Base-by-base conservation (phyloP, 2,888 invertebrate species). In the Drosophila helvetica region DNA sequence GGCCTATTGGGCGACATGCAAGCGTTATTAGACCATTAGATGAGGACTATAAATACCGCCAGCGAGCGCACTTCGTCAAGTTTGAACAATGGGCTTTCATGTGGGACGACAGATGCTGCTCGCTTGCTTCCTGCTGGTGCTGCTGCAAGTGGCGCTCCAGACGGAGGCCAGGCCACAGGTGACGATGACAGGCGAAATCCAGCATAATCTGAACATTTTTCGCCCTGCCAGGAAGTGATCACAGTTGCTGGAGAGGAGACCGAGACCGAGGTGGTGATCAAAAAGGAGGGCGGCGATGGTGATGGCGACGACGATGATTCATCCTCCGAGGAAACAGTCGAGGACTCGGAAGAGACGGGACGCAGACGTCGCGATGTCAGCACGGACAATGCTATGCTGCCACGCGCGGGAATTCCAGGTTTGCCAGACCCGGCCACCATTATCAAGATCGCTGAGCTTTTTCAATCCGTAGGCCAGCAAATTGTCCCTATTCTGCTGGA, bases 381-480 rank as follows among this genome's bases (percentile, higher is more conserved):
- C 9, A 46, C 18, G 18, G 56, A 30, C 45, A 67, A 51, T n/a
- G 47, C 46, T 1, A 55, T 59, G 3, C 10, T 54, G 5, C 56
- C 60, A 10, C 75, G 73, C 50, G 64, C 75, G 10, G 76, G 46
- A 19, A 89, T 90, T 30, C 91, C 90, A 6, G 90, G 90, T 7
- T 69, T 90, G 58, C 91, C 90, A n/a, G 90, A 90, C 80, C 88
- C 91, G 8, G 79, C 87, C 3, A 85, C 89, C 4, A 87, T 91
- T 42, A 77, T 90, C 10, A 90, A 90, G 79, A 79, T 91, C 63
- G 90, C 79, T 3, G 89, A 91, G 72, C 87, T 91, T 55, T 77
- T 91, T 18, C 86, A 89, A 57, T 74, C 86, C 2, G 80, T 91
- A 45, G 89, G 90, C 38, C 89, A 90, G 25, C 85, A 90, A 69